A percentile compares a stretch with the other conserved stretches of the same genome.
Evolutionary conservation across 2,113 vertebrate genomes (phyloP).

Genomic region (Myodes glareolus): DNA sequence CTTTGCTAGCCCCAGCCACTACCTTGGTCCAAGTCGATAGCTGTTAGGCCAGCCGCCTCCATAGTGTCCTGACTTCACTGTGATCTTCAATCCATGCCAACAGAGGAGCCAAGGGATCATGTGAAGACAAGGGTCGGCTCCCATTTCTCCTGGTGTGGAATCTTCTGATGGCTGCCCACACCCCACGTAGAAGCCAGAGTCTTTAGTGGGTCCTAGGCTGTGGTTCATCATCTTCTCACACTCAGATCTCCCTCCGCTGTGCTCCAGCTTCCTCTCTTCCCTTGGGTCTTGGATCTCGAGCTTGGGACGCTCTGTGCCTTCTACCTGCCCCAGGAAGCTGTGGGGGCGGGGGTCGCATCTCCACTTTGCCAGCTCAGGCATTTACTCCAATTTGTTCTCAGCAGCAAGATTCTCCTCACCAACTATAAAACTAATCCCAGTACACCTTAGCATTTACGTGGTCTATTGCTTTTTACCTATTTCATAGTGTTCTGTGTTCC

Average conservation of each 20-base stretch:
- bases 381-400: background rate
- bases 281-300: too few species aligned
- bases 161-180: background rate
- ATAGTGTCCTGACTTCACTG: background rate
- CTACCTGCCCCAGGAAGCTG: background rate
- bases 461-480: background rate
- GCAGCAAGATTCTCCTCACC: background rate
- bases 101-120: background rate
- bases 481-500: background rate
- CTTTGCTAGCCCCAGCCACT: background rate
- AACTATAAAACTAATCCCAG: background rate
- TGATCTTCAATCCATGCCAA: background rate
- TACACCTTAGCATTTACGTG: background rate
- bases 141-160: background rate
- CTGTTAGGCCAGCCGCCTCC: background rate
- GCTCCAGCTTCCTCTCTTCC: background rate
- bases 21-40: background rate
- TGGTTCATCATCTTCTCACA: background rate
- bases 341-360: rapidly evolving
- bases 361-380: background rate
- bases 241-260: too few species aligned
- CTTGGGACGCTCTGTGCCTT: background rate
- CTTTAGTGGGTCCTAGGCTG: background rate
- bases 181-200: background rate
- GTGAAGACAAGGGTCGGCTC: background rate